phyloP scores from a whole-genome alignment of 2,888 invertebrate genomes.

The Tetranychus piercei region DNA sequence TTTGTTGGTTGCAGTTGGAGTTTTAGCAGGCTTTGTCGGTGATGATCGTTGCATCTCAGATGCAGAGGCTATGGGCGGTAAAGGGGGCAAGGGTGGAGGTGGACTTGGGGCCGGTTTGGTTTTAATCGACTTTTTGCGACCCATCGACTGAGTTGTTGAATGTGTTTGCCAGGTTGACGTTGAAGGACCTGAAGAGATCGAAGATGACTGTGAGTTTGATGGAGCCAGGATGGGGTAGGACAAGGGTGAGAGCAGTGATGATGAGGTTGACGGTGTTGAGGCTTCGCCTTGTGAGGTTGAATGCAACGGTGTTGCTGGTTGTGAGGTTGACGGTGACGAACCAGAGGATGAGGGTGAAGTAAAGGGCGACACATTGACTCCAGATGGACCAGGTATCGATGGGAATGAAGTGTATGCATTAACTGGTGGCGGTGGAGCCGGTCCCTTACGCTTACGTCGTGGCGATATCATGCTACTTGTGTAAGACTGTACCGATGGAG shows the following conservation, averaged over 20 bases:
- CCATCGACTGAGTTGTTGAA: not conserved
- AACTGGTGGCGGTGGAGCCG: constrained; percentile 19
- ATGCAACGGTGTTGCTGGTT: constrained; percentile 9
- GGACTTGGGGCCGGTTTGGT: constrained; percentile 20
- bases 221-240: too few species aligned
- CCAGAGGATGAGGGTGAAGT: not conserved
- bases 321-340: not conserved
- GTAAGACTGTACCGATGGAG: constrained; percentile 17
- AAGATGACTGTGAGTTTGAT: not conserved
- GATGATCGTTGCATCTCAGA: not conserved
- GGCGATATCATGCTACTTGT: constrained; percentile 16
- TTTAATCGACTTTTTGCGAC: constrained; percentile 11
- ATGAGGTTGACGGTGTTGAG: not conserved
- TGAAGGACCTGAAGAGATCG: not conserved
- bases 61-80: not conserved
- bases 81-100: constrained; percentile 6
- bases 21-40: not conserved
- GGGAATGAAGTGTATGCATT: not conserved
- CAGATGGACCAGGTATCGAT: not conserved
- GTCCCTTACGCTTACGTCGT: constrained; percentile 17
- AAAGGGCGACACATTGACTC: not conserved
- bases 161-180: not conserved
- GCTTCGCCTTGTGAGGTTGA: constrained; percentile 3
- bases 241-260: too few species aligned
- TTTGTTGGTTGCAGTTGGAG: not conserved